Evolutionary conservation across 2,113 vertebrate genomes (phyloP), one percentile per base, ranked within the genome.

Genomic region (Daboia siamensis): DNA sequence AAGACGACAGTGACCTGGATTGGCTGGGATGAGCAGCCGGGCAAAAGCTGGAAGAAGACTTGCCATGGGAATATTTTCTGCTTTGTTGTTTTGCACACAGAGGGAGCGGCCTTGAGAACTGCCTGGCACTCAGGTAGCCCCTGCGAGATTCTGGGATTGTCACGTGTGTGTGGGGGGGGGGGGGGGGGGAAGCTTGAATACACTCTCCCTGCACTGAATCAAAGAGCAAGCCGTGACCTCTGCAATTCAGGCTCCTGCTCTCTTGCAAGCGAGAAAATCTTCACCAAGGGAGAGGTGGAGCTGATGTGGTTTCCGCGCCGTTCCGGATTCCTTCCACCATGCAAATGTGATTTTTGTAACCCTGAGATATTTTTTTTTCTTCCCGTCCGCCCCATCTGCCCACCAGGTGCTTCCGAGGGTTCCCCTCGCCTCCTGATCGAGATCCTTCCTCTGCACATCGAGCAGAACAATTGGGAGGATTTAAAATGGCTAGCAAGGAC

Each of bases 1-100:
- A 98, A 48, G 98, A 99, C 0, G 98, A 99, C 0, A 98, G 98
- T 0, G 98, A 99, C 87, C 96, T 98, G 96, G 98, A 98, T 96
- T 99, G 99, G 99, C 95, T 99, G 93, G 98, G 98, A 93, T 99
- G 97, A 99, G 95, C 5, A 2, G 4, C 93, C 17, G 6, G 39
- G 13, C 5, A 6, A 21, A n/a, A 15, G n/a, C 20, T 51, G 51
- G 59, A 26, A 11, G 10, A 23, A 80, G 55, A 91, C 80, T 90
- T 55, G 84, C 56, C 89, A 56, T 5, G 56, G 56, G 21, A 23
- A 21, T 7, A 21, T 23, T 57, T 57, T 6, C 2, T 54, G 74
- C 74, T 9, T 44, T 17, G 1, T 21, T 3, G 33, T 80, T 80
- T 80, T 44, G 33, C 33, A 80, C 74, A 80, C 7, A 10, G 17